Percentiles rank a stretch among this genome's conserved stretches.
Evolutionary conservation across 2,113 vertebrate genomes (phyloP).

Genomic region (Micromys minutus): DNA sequence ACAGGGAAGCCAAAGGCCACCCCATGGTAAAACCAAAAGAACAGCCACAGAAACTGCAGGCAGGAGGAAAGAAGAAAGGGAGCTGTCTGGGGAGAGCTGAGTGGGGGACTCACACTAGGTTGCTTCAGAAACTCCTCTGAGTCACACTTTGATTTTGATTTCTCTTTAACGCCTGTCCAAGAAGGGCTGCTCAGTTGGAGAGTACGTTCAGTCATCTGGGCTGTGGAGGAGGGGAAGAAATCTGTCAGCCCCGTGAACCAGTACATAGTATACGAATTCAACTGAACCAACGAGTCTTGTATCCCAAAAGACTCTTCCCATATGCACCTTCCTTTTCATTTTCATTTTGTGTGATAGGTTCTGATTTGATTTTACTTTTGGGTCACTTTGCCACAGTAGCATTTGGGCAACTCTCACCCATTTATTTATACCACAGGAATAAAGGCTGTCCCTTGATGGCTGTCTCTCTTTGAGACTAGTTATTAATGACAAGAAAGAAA

Average conservation of each 20-base stretch:
- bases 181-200: background rate
- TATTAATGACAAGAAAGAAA: background rate
- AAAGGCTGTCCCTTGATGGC: background rate
- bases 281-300: background rate
- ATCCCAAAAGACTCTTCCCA: background rate
- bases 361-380: background rate
- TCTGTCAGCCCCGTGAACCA: background rate
- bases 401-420: background rate
- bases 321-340: background rate
- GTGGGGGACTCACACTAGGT: background rate
- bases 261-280: constrained; percentile 19
- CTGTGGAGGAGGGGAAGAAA: background rate
- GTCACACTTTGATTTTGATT: constrained; percentile 42
- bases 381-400: background rate
- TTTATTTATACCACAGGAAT: background rate
- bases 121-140: constrained; percentile 23
- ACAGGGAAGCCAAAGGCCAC: constrained; percentile 27
- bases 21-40: constrained; percentile 43
- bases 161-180: background rate
- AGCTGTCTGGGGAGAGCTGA: constrained; percentile 7
- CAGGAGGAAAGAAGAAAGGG: background rate
- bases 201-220: constrained; percentile 25
- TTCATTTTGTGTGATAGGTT: background rate
- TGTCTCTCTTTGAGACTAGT: background rate
- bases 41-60: constrained; percentile 57